Evolutionary conservation across 2,113 vertebrate genomes (phyloP).

Genomic region (Xenopus tropicalis): UCB_Xtro_10.0 CM004446.2:134613001-134613500

Average conservation of each 20-base stretch:
- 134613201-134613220: neutral
- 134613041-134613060: too few relatives aligned
- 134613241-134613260: neutral
- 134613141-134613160: too few relatives aligned
- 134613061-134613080: too few relatives aligned
- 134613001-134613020: too few relatives aligned
- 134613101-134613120: too few relatives aligned
- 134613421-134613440: slow-evolving; percentile 14
- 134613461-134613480: neutral
- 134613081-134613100: too few relatives aligned
- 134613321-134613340: slow-evolving; percentile 38
- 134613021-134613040: too few relatives aligned
- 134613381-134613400: slow-evolving; percentile 21
- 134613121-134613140: too few relatives aligned
- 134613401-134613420: slow-evolving; percentile 3
- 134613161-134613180: too few relatives aligned
- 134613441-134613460: slow-evolving; percentile 10
- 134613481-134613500: neutral
- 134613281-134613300: slow-evolving; percentile 41
- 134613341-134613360: neutral
- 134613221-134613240: neutral
- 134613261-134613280: slow-evolving; percentile 44
- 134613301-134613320: slow-evolving; percentile 44
- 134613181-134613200: neutral
- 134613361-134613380: slow-evolving; percentile 5